Evolutionary conservation across 2,113 vertebrate species (phyloP).

Genomic region (Epinephelus cyanopodus): DNA sequence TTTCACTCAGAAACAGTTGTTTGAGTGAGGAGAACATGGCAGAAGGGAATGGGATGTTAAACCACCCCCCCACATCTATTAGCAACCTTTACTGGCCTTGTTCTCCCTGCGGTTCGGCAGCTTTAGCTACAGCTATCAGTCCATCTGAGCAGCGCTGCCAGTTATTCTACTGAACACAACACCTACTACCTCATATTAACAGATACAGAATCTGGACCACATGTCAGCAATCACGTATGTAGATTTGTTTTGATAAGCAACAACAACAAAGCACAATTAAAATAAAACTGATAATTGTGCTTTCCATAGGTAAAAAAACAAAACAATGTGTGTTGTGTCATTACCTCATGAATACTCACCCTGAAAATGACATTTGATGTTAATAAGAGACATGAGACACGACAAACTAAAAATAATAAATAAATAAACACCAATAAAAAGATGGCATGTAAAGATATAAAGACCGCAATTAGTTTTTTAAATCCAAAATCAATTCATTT

Average conservation of each 20-base stretch:
- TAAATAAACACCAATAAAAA: no score
- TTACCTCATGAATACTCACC: neutral
- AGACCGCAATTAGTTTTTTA: neutral
- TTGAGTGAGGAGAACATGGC: slow-evolving; percentile 32
- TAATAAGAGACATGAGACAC: neutral
- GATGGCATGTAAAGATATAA: neutral
- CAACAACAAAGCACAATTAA: neutral
- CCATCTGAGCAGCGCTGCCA: neutral
- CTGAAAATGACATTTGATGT: neutral
- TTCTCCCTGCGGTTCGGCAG: slow-evolving; percentile 16
- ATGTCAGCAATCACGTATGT: neutral
- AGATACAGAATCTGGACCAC: neutral
- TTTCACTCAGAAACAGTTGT: slow-evolving; percentile 45
- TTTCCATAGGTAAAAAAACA: neutral
- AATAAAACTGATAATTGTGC: neutral
- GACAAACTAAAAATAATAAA: no score
- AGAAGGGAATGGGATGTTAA: slow-evolving; percentile 29
- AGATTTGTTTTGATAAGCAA: neutral
- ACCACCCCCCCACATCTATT: slow-evolving; percentile 5
- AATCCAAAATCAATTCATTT: neutral
- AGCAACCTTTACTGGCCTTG: slow-evolving; percentile 11
- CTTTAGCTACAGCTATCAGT: slow-evolving; percentile 5
- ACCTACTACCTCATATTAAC: neutral
- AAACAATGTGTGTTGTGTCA: neutral
- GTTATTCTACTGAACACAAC: neutral